Percentiles rank a stretch among this genome's conserved stretches.
Conservation (phyloP, 2,888 invertebrate species). For the Tinea semifulvella region DNA sequence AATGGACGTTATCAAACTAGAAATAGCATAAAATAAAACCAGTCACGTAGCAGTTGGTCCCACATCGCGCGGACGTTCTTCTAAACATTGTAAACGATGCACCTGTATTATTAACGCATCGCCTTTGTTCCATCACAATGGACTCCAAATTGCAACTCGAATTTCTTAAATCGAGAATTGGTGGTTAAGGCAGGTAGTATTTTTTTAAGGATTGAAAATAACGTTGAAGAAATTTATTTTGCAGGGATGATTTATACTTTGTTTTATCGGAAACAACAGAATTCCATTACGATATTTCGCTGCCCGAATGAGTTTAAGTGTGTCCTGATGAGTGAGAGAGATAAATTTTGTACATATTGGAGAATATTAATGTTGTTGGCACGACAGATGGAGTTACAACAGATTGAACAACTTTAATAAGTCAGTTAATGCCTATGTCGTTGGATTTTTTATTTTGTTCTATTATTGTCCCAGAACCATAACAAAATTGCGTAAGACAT, state of each 20-base stretch:
- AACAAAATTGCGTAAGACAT: no score
- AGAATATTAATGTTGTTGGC: no score
- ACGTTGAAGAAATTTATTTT: conserved; percentile 21
- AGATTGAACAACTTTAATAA: no score
- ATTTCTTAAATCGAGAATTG: conserved; percentile 48
- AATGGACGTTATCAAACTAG: conserved; percentile 51
- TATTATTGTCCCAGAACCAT: no score
- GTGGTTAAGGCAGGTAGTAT: conserved; percentile 40
- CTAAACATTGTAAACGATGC: conserved; percentile 51
- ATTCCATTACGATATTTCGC: conserved; percentile 3
- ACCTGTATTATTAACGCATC: conserved; percentile 62
- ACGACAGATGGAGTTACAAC: no score
- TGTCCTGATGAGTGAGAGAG: background rate
- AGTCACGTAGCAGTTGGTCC: conserved; percentile 41
- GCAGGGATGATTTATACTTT: conserved; percentile 1
- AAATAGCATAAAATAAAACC: conserved; percentile 53
- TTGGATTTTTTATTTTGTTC: no score
- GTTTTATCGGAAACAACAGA: conserved; percentile 5
- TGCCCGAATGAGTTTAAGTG: background rate
- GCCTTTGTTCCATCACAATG: conserved; percentile 61
- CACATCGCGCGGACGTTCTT: conserved; percentile 19
- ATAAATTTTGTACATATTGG: background rate
- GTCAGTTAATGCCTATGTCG: no score
- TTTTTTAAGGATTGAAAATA: conserved; percentile 22
- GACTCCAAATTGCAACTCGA: conserved; percentile 58